These are phyloP conservation scores for Pseudomyrmex dendroicus DNA, from an alignment of 1,140 invertebrate genomes.

Conservation along the genomic window DNA sequence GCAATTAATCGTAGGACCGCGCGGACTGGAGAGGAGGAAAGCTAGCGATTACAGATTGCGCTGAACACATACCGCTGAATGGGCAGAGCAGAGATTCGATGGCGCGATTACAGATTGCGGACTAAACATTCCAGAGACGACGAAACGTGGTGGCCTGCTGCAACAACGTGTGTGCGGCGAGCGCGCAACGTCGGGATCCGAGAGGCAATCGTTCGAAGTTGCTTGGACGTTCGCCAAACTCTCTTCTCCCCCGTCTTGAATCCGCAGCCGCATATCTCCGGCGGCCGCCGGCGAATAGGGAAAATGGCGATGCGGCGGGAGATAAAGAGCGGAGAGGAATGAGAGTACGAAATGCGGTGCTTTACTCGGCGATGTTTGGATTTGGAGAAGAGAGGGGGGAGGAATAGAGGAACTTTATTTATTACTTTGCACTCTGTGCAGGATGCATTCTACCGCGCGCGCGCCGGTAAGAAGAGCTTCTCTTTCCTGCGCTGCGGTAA, in stretches of 20 bases:
- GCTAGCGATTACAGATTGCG: slow-evolving; percentile 32
- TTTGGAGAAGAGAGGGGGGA: slow-evolving; percentile 12
- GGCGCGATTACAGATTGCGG: slow-evolving; percentile 46
- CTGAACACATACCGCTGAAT: slow-evolving; percentile 28
- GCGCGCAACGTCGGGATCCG: slow-evolving; percentile 56
- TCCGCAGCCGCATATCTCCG: slow-evolving; percentile 73
- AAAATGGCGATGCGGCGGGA: slow-evolving; percentile 28
- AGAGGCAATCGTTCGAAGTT: slow-evolving; percentile 81
- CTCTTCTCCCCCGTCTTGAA: slow-evolving; percentile 63
- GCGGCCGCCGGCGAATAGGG: slow-evolving; percentile 13
- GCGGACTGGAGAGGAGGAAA: neutral
- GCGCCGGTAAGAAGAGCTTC: neutral
- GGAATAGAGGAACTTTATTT: slow-evolving; percentile 76
- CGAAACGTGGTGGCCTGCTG: slow-evolving; percentile 69
- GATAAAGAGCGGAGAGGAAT: slow-evolving; percentile 31
- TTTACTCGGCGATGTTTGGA: slow-evolving; percentile 21
- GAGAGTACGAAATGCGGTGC: slow-evolving; percentile 25
- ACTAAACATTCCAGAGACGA: slow-evolving; percentile 73
- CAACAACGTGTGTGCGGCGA: slow-evolving; percentile 41
- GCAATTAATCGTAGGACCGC: slow-evolving; percentile 74
- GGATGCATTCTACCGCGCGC: slow-evolving; percentile 5
- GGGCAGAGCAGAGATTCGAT: slow-evolving; percentile 40
- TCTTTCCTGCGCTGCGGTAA: neutral
- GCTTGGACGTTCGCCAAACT: slow-evolving; percentile 79
- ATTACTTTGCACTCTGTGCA: slow-evolving; percentile 76